A percentile compares a stretch with the other conserved stretches of the same genome.
Conservation (phyloP, 2,797 vertebrate species). For the Pygocentrus nattereri region DNA sequence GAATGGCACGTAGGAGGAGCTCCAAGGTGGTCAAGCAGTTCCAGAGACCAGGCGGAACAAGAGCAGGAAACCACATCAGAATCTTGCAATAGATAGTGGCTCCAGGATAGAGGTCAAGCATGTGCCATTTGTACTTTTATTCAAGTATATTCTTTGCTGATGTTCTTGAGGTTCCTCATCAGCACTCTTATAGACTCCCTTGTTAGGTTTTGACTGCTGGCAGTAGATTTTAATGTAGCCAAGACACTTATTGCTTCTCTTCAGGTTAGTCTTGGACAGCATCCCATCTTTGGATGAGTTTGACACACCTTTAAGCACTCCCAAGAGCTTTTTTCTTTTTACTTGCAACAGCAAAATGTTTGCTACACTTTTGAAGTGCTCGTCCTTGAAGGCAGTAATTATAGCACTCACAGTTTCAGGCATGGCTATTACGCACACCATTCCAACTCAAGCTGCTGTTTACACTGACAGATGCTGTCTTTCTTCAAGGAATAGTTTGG, state of each 20-base stretch:
- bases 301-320: not conserved
- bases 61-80: too few species aligned
- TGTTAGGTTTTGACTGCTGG: too few species aligned
- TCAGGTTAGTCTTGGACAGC: not conserved
- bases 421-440: not conserved
- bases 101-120: too few species aligned
- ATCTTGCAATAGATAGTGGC: too few species aligned
- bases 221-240: too few species aligned
- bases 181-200: too few species aligned
- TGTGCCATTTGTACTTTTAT: too few species aligned
- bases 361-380: conserved; percentile 39
- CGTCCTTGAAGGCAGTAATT: conserved; percentile 51
- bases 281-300: not conserved
- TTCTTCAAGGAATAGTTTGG: not conserved
- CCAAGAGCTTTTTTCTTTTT: not conserved
- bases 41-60: too few species aligned
- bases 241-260: not conserved
- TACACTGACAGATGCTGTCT: conserved; percentile 6
- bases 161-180: too few species aligned
- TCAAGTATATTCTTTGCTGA: too few species aligned
- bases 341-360: not conserved
- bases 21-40: too few species aligned
- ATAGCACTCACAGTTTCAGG: conserved; percentile 24
- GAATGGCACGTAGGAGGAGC: too few species aligned
- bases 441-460: conserved; percentile 13